Conservation (phyloP, 2,113 vertebrate species). For the Nettapus auritus region DNA sequence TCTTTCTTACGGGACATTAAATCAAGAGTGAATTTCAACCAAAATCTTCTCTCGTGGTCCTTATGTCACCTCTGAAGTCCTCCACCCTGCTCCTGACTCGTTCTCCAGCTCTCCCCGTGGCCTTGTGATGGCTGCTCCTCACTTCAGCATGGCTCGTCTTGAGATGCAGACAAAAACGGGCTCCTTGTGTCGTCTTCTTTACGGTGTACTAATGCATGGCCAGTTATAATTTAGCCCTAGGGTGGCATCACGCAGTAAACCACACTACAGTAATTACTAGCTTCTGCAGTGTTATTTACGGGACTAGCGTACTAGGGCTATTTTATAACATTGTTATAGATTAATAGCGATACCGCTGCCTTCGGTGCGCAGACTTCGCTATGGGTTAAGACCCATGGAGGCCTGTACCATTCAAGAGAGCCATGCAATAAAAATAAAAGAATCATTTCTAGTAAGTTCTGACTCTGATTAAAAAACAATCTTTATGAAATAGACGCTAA, state of each 20-base stretch:
- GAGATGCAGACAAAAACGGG: background rate
- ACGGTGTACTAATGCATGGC: background rate
- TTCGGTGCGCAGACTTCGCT: conserved; percentile 36
- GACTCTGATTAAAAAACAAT: conserved; percentile 89
- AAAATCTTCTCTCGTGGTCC: background rate
- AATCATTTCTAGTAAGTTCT: conserved; percentile 86
- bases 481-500: conserved; percentile 88
- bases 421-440: conserved; percentile 71
- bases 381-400: conserved; percentile 66
- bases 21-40: background rate
- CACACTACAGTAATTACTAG: conserved; percentile 58
- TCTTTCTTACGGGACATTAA: background rate
- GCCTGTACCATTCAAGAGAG: conserved; percentile 63
- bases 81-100: background rate
- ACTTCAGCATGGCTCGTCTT: background rate
- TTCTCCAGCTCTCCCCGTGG: background rate
- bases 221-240: conserved; percentile 30
- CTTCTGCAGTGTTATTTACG: conserved; percentile 67
- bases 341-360: conserved; percentile 67
- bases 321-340: conserved; percentile 60
- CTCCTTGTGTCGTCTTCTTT: background rate
- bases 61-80: fast-evolving
- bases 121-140: background rate
- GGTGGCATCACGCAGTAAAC: conserved; percentile 42
- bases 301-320: conserved; percentile 37